A percentile compares a stretch with the other conserved stretches of the same genome.
phyloP scores from a whole-genome alignment of 92 coral and sea anemone genomes.

The Galaxea fascicularis region DNA sequence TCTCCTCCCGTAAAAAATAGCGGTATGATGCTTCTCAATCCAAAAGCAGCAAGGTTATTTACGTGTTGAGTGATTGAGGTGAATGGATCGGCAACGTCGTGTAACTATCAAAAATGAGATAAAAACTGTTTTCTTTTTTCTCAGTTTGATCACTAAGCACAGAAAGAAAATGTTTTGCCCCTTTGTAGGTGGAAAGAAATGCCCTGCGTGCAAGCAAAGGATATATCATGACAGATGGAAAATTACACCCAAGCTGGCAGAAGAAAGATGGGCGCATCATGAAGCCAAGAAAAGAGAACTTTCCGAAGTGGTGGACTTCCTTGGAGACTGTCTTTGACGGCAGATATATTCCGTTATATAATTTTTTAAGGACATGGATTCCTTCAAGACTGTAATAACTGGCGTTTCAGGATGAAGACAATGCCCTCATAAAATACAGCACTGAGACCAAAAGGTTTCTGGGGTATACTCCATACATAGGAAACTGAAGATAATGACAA shows the following conservation, averaged over 20 bases:
- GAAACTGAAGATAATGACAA: no score
- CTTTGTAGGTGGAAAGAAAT: conserved; percentile 92
- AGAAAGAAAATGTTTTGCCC: neutral
- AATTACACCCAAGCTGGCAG: conserved; percentile 92
- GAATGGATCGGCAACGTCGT: no score
- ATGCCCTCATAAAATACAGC: neutral
- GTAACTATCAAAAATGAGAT: no score
- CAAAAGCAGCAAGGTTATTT: no score
- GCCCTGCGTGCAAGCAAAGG: conserved; percentile 83
- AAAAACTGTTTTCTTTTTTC: no score
- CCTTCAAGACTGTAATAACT: neutral
- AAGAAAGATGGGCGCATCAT: conserved; percentile 98
- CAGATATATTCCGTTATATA: neutral
- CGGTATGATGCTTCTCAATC: no score
- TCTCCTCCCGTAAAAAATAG: no score
- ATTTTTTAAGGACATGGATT: neutral
- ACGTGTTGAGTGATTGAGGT: no score
- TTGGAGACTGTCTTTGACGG: conserved; percentile 80
- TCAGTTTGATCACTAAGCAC: no score
- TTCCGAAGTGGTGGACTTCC: conserved; percentile 96
- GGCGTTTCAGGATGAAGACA: neutral
- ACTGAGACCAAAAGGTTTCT: no score
- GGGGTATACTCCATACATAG: no score
- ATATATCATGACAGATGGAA: conserved; percentile 98
- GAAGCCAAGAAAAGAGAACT: conserved; percentile 97